Conservation (phyloP, 2,888 invertebrate genomes). For the Drosophila subsilvestris region DNA sequence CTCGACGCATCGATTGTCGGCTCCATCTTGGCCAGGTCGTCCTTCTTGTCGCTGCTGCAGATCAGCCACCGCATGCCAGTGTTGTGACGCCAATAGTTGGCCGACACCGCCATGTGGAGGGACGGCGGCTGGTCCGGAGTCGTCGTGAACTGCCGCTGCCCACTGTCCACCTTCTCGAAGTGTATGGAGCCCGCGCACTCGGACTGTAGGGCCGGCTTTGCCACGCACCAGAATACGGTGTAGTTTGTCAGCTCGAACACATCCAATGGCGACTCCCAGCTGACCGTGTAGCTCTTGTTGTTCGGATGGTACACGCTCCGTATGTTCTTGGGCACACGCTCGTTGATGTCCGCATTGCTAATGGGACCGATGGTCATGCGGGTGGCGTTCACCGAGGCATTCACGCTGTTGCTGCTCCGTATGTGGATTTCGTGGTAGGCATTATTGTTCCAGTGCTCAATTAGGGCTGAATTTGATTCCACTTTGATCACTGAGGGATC, state of each 20-base stretch:
- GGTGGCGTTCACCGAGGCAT: conserved; percentile 69
- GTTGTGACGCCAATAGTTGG: conserved; percentile 88
- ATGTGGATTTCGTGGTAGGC: conserved; percentile 73
- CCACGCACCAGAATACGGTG: conserved; percentile 92
- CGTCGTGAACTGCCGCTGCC: conserved; percentile 80
- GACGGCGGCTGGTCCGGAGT: conserved; percentile 85
- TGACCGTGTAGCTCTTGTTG: conserved; percentile 89
- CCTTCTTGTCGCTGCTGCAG: conserved; percentile 85
- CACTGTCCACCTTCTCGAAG: conserved; percentile 85
- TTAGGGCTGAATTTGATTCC: conserved; percentile 74
- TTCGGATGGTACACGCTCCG: conserved; percentile 87
- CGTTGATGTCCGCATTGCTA: conserved; percentile 47
- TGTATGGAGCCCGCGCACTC: conserved; percentile 87
- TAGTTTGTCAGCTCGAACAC: conserved; percentile 86
- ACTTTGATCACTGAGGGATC: conserved; percentile 51
- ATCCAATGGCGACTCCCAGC: conserved; percentile 88
- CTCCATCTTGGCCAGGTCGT: conserved; percentile 80
- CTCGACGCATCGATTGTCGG: conserved; percentile 68
- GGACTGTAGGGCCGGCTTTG: conserved; percentile 86
- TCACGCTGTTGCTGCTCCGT: conserved; percentile 76
- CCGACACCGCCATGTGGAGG: conserved; percentile 91
- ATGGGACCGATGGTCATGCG: conserved; percentile 70
- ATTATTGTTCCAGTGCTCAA: conserved; percentile 59
- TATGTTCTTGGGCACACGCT: conserved; percentile 69
- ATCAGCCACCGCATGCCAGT: conserved; percentile 94